Evolutionary conservation across 2,888 invertebrate species (phyloP), one percentile per base, ranked within the genome.

Genomic region (Pachymerium ferrugineum): DNA sequence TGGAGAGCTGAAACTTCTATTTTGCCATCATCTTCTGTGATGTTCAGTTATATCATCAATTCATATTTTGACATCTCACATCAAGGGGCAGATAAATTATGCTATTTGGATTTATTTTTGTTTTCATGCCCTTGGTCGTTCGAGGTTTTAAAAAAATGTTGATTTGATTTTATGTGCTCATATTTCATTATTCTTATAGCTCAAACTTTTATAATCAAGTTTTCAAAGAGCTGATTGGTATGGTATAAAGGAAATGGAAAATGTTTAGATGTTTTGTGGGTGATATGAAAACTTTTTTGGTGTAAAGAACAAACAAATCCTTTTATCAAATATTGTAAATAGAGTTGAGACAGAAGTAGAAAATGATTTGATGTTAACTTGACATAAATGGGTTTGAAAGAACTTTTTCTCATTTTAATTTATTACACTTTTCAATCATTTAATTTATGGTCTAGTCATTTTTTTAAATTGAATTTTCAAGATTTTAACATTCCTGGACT

Each of bases 1-100:
- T 62, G 22, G 62, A 62, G 62, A 28, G 62, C n/a, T n/a, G n/a
- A n/a, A n/a, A n/a, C n/a, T 62, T 62, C 62, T 62, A 62, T 62
- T 62, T 62, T 62, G 62, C 62, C 62, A 62, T 62, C 62, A 62
- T 62, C 22, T 47, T 47, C 62, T 62, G 62, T 62, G 62, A 62
- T 62, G 28, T 62, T 62, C 62, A 62, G 62, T 62, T 62, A 28
- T 28, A 62, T 62, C 62, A n/a, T n/a, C n/a, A n/a, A n/a, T 28
- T 62, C 62, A 62, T 25, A 22, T 25, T 62, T 62, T 62, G 25
- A 62, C 62, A 16, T 38, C n/a, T 38, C 38, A 6, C 38, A 38
- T 38, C 38, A 38, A 12, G 5, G n/a, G n/a, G n/a, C n/a, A n/a
- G n/a, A n/a, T n/a, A n/a, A n/a, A n/a, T n/a, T n/a, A n/a, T n/a